Base-by-base conservation (phyloP, 2,797 vertebrate genomes). In the Sarcophilus harrisii region DNA sequence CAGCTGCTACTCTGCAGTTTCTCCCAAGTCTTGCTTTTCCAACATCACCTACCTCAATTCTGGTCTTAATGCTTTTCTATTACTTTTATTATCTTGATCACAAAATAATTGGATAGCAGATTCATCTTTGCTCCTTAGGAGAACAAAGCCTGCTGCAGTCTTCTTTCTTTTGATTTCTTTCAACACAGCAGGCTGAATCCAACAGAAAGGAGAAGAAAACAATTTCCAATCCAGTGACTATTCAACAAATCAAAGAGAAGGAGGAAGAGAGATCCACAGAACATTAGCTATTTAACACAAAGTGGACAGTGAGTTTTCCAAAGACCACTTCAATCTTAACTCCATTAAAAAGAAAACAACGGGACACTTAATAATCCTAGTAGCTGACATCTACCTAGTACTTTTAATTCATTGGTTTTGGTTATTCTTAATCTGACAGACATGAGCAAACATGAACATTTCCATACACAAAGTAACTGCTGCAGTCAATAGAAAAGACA, bases 171-270 rank as follows among this genome's bases (percentile, higher is more conserved):
- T 81, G 59, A 90, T 91, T 92, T 96, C 2, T 91, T 18, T 94
- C 91, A 96, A 52, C 1, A 24, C 57, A 92, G 28, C 45, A 96
- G 94, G 73, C 32, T 92, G 94, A 92, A 94, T 18, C 52, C 32
- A 97, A 92, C 57, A 49, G 4, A 95, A 62, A 55, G 73, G 54
- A 92, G 91, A 45, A 93, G 4, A 81, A 2, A 16, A 52, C 28
- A 90, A 94, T 93, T 57, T 81, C 73, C n/a, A 81, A 81, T 27
- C 21, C 29, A 81, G 38, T 11, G 21, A 81, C 21, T 27, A 45
- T 81, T 81, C 73, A 81, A 81, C 38, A 45, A 81, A 81, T 81
- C 73, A 27, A 21, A 45, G 38, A 21, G n/a, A 5, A 73, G 66
- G 18, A 73, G 27, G 58, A 30, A 81, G 73, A 24, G 73, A 81